phyloP scores from a whole-genome alignment of 2,113 vertebrate genomes.

The Struthio camelus region DNA sequence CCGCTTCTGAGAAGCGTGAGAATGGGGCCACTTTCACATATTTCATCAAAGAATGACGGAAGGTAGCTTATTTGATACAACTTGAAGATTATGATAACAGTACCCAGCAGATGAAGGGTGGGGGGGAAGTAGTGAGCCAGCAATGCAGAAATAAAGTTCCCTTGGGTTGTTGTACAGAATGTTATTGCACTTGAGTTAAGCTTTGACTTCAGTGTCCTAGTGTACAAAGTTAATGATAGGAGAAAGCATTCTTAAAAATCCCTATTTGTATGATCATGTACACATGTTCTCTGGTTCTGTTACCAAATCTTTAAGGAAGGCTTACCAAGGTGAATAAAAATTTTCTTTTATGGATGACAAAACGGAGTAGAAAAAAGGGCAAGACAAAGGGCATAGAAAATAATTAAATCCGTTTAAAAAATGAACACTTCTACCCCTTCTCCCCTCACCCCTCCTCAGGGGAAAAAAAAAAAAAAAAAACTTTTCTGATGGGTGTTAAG shows the following conservation, averaged over 20 bases:
- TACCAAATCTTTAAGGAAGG: neutral
- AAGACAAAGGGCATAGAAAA: neutral
- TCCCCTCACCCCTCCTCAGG: neutral
- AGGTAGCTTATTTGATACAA: neutral
- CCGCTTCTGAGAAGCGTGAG: neutral
- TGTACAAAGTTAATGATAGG: neutral
- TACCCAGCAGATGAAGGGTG: neutral
- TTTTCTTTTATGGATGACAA: neutral
- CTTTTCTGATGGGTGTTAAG: no score
- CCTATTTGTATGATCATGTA: neutral
- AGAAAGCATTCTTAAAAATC: neutral
- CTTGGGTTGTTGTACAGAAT: neutral
- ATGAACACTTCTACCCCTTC: neutral
- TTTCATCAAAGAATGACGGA: neutral
- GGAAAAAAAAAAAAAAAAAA: neutral
- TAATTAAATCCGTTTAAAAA: neutral
- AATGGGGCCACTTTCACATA: neutral
- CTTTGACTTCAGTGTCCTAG: accelerated
- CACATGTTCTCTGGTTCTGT: neutral
- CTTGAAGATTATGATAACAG: neutral
- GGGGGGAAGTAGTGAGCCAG: neutral
- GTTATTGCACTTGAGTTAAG: neutral
- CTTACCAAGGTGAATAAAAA: neutral
- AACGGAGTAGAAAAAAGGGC: neutral
- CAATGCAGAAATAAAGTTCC: neutral